Percentiles rank a stretch among this genome's conserved stretches.
Evolutionary conservation across 2,113 vertebrate genomes (phyloP).

Genomic region (Gymnogyps californianus): DNA sequence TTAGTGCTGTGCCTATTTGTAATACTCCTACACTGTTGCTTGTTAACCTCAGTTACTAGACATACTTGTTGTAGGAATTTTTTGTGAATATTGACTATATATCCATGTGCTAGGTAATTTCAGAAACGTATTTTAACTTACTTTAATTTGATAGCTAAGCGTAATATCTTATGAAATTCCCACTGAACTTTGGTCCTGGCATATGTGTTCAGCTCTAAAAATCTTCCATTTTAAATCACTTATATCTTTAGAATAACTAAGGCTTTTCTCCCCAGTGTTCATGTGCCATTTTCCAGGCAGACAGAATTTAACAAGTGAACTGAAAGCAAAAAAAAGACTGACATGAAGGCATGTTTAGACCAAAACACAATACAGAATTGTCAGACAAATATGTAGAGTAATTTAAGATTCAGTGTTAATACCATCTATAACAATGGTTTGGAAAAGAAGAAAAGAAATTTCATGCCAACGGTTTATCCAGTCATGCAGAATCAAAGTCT

Average conservation of each 20-base stretch:
- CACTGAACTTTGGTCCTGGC: background rate
- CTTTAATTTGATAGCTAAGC: background rate
- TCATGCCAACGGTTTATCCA: slow-evolving; percentile 23
- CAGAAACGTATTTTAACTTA: background rate
- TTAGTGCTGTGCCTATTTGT: background rate
- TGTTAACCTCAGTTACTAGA: background rate
- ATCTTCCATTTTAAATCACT: background rate
- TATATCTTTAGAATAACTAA: background rate
- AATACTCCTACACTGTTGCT: background rate
- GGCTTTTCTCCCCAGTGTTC: background rate
- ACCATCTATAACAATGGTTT: background rate
- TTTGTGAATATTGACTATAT: background rate
- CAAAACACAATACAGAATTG: background rate
- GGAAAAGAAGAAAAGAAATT: slow-evolving; percentile 16
- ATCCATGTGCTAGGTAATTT: background rate
- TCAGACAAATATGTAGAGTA: background rate
- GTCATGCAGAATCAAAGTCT: slow-evolving; percentile 32
- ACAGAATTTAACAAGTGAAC: background rate
- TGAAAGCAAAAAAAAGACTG: background rate
- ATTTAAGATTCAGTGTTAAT: slow-evolving; percentile 28
- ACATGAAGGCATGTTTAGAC: background rate
- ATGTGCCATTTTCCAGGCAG: background rate
- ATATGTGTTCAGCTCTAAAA: background rate
- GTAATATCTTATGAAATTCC: background rate
- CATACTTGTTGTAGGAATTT: background rate